Evolutionary conservation across 2,797 vertebrate genomes (phyloP), one percentile per base, ranked within the genome.

Genomic region (Silurus aristotelis): DNA sequence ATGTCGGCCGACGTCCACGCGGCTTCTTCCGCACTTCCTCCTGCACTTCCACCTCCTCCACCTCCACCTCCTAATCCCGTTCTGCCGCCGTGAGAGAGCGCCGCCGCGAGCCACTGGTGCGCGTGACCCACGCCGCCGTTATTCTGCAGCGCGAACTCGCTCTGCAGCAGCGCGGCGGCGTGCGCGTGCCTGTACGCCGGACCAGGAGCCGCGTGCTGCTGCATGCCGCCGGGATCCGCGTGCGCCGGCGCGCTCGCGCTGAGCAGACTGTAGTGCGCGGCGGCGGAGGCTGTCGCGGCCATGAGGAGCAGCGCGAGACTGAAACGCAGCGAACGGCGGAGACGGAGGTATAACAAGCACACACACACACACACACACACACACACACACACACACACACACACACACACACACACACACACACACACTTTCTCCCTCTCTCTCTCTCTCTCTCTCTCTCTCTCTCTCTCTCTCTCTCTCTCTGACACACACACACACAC

Each of bases 181-280:
- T 97, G 97, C 92, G 97, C 97, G 93, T 99, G 97, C 94, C 97
- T 95, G 95, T 98, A 98, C 90, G 95, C 95, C 90, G 97, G 93
- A 90, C 96, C 95, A 63, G 73, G 73, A 43, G 63, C 63, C 72
- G 72, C 83, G 73, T 86, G 85, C 72, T 86, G 96, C 96, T 98
- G 97, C 97, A 97, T 72, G 78, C 71, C 77, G 25, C 96, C 96
- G 89, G 97, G 95, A 96, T 98, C 97, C 94, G 96, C 96, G 95
- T 98, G 97, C 94, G 97, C 97, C 95, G 76, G 96, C 92, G 97
- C 96, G 95, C 97, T 96, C 96, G 97, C 96, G 95, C 96, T 96
- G 95, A 98, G 97, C 93, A 98, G 96, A 95, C 95, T 97, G 96
- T 98, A 99, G 95, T 99, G 97, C 96, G 97, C 98, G 95, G 97